These are phyloP conservation scores for Cecidostiba fungosa DNA, from an alignment of 2,888 invertebrate species.

Conservation along the genomic window DNA sequence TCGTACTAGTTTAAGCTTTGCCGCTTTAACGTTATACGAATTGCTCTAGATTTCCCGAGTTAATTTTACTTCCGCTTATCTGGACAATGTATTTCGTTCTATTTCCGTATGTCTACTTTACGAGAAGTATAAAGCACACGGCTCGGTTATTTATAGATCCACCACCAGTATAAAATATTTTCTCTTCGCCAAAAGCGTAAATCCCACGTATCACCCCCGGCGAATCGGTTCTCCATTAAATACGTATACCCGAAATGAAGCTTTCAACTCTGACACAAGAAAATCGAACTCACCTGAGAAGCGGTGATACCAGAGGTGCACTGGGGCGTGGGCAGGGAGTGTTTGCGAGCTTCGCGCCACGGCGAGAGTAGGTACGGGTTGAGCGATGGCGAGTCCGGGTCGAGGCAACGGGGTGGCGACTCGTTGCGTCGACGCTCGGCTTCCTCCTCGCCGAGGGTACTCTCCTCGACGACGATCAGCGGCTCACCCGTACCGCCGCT, in stretches of 20 bases:
- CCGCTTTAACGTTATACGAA: not conserved
- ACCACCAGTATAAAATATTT: constrained; percentile 26
- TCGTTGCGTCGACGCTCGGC: constrained; percentile 80
- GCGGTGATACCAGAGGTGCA: constrained; percentile 93
- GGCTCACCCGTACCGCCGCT: constrained; percentile 82
- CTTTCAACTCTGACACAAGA: too few relatives aligned
- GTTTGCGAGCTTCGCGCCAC: constrained; percentile 90
- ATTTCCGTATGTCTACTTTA: too few relatives aligned
- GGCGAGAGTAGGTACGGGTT: constrained; percentile 92
- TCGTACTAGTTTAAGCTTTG: too few relatives aligned
- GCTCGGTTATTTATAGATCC: constrained; percentile 17
- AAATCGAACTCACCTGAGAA: constrained; percentile 83
- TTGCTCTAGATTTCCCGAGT: not conserved
- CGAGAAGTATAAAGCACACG: not conserved
- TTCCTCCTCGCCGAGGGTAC: constrained; percentile 86
- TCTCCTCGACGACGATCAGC: constrained; percentile 91
- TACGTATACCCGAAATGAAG: not conserved
- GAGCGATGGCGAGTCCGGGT: constrained; percentile 88
- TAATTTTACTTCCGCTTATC: not conserved
- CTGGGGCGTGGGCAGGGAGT: constrained; percentile 91
- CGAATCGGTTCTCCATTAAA: too few relatives aligned
- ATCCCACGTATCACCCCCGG: not conserved
- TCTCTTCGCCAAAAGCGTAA: not conserved
- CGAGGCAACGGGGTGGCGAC: constrained; percentile 84
- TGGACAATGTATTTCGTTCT: not conserved